Conservation (phyloP, 2,888 invertebrate genomes). For the Tetragnatha montana region DNA sequence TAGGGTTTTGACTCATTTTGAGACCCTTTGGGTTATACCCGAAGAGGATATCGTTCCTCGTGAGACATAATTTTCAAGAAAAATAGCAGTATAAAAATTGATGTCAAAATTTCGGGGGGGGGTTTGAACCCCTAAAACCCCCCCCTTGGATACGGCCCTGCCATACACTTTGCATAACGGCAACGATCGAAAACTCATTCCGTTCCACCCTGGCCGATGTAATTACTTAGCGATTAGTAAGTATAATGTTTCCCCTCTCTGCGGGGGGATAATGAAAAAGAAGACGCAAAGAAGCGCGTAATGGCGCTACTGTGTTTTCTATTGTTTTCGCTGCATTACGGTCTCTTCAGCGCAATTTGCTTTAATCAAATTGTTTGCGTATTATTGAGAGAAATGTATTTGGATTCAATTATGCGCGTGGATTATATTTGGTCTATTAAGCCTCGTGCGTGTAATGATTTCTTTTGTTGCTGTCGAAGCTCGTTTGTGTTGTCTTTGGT, state of each 20-base stretch:
- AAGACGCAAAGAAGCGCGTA: conserved; percentile 6
- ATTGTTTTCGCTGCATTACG: conserved; percentile 7
- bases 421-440: not conserved
- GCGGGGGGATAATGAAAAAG: not conserved
- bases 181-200: not conserved
- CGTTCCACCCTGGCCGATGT: not conserved
- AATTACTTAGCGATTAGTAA: not conserved
- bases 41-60: too few relatives aligned
- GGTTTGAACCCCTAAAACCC: too few relatives aligned
- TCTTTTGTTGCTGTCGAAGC: not conserved
- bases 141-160: too few relatives aligned
- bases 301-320: conserved; percentile 21
- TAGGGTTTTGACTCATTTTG: too few relatives aligned
- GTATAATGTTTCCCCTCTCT: not conserved
- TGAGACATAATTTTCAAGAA: too few relatives aligned
- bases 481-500: too few relatives aligned
- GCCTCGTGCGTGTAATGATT: not conserved
- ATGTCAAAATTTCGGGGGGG: too few relatives aligned
- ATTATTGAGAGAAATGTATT: not conserved
- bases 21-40: too few relatives aligned
- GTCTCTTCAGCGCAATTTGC: conserved; percentile 12
- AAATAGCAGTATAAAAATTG: too few relatives aligned
- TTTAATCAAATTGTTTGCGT: conserved; percentile 31
- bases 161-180: not conserved
- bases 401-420: not conserved